Evolutionary conservation across 2,888 invertebrate species (phyloP).

Genomic region (Aricia artaxerxes): DNA sequence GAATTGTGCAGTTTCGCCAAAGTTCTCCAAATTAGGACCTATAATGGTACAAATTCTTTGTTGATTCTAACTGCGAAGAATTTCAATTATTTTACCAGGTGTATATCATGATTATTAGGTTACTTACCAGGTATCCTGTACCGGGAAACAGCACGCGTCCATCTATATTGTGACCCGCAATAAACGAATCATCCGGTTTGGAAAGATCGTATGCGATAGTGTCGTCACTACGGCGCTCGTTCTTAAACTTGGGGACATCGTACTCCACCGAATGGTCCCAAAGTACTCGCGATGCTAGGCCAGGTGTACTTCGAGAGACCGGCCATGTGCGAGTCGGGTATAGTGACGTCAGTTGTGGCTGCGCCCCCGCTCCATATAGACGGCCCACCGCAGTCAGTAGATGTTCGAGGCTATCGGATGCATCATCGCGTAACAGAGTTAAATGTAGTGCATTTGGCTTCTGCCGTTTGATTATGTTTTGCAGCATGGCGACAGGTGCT

Average conservation of each 20-base stretch:
- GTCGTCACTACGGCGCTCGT: conserved; percentile 86
- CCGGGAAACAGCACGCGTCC: conserved; percentile 97
- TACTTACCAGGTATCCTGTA: conserved; percentile 90
- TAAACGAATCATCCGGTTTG: conserved; percentile 86
- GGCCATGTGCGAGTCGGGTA: conserved; percentile 90
- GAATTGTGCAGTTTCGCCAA: conserved; percentile 88
- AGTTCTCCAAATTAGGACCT: conserved; percentile 91
- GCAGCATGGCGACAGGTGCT: conserved; percentile 97
- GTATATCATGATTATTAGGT: not conserved
- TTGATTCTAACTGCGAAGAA: conserved; percentile 13
- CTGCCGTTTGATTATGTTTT: conserved; percentile 94
- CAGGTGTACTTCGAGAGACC: conserved; percentile 94
- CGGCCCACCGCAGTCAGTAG: conserved; percentile 88
- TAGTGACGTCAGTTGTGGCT: conserved; percentile 86
- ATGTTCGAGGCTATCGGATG: conserved; percentile 87
- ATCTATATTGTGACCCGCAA: conserved; percentile 94
- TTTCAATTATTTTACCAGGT: not conserved
- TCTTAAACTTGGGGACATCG: conserved; percentile 89
- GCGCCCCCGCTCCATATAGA: conserved; percentile 89
- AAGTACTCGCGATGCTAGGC: conserved; percentile 89
- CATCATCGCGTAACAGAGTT: conserved; percentile 91
- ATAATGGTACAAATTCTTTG: not conserved
- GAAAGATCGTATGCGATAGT: conserved; percentile 88
- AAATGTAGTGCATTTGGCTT: conserved; percentile 88
- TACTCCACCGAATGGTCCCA: conserved; percentile 97